phyloP scores from a whole-genome alignment of 2,888 invertebrate species.

The Drosophila eohydei region DNA sequence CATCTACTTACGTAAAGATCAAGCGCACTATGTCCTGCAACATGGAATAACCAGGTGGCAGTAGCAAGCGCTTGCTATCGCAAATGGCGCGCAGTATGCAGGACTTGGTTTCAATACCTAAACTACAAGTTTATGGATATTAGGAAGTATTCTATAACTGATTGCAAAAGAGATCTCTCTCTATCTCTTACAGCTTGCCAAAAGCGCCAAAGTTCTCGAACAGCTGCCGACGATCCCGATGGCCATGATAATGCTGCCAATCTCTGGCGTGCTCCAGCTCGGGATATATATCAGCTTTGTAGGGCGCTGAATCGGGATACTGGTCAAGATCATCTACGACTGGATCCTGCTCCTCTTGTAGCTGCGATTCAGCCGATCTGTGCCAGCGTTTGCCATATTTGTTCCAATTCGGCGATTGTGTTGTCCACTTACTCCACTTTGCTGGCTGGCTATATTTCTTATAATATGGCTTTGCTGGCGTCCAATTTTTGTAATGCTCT shows the following conservation, averaged over 20 bases:
- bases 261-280: conserved; percentile 66
- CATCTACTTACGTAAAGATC: conserved; percentile 87
- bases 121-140: conserved; percentile 49
- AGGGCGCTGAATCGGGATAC: conserved; percentile 55
- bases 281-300: conserved; percentile 49
- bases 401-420: conserved; percentile 62
- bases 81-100: conserved; percentile 90
- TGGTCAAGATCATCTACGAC: conserved; percentile 35
- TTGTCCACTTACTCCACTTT: conserved; percentile 75
- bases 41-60: conserved; percentile 88
- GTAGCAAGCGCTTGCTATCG: conserved; percentile 87
- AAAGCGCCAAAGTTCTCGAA: conserved; percentile 78
- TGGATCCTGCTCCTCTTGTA: neutral
- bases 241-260: conserved; percentile 74
- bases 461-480: conserved; percentile 38
- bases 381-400: conserved; percentile 60
- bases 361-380: conserved; percentile 28
- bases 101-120: conserved; percentile 78
- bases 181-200: conserved; percentile 68
- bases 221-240: conserved; percentile 82
- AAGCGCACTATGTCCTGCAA: conserved; percentile 88
- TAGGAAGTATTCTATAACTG: neutral
- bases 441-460: conserved; percentile 30
- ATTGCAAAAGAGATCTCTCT: neutral
- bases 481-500: conserved; percentile 68